Conservation (phyloP, 1,140 invertebrate genomes). For the Euglossa dilemma region DNA sequence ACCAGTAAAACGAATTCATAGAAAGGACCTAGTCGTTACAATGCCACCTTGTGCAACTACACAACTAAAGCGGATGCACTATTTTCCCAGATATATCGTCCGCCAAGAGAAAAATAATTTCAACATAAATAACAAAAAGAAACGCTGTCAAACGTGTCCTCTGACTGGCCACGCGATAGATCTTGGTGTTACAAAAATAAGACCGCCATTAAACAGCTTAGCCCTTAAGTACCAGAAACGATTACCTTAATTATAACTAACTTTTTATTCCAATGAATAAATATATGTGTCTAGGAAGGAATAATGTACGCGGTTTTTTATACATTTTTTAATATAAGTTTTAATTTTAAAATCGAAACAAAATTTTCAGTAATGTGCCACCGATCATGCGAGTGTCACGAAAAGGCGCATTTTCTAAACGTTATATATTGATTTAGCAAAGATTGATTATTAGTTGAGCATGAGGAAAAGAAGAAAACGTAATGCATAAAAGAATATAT, state of each 20-base stretch:
- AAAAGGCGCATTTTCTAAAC: neutral
- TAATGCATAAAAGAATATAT: neutral
- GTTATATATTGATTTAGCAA: neutral
- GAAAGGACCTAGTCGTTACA: constrained; percentile 68
- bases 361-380: neutral
- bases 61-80: constrained; percentile 73
- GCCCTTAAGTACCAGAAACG: constrained; percentile 75
- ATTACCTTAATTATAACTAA: constrained; percentile 39
- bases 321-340: neutral
- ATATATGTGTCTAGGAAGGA: too few relatives aligned
- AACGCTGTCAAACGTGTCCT: constrained; percentile 67
- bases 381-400: neutral
- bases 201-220: constrained; percentile 69
- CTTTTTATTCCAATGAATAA: neutral
- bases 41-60: constrained; percentile 68
- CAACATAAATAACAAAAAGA: constrained; percentile 51
- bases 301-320: constrained; percentile 9
- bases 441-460: too few relatives aligned
- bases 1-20: constrained; percentile 58
- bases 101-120: constrained; percentile 59
- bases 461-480: neutral
- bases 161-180: constrained; percentile 74
- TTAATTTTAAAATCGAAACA: neutral
- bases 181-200: constrained; percentile 67
- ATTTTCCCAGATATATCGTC: constrained; percentile 74